These are phyloP conservation scores for Zootermopsis nevadensis DNA, from an alignment of 2,888 invertebrate species.

Conservation along the genomic window DNA sequence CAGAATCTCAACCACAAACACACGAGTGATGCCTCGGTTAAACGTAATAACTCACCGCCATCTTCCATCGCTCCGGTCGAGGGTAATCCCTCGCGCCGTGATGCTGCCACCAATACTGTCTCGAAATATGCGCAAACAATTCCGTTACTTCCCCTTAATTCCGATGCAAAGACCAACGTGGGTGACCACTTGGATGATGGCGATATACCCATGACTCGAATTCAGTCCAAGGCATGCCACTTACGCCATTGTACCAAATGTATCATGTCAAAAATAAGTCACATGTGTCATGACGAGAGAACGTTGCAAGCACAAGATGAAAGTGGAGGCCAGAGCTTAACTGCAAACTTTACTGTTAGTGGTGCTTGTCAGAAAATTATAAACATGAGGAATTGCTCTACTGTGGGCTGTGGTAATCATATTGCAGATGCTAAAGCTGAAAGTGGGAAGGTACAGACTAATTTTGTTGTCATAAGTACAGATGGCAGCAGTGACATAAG, in stretches of 20 bases:
- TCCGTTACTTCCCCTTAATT: background rate
- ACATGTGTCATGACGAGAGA: conserved; percentile 1
- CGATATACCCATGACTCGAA: background rate
- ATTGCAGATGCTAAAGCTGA: background rate
- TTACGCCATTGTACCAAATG: background rate
- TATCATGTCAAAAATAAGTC: background rate
- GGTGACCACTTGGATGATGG: background rate
- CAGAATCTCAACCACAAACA: background rate
- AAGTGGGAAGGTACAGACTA: background rate
- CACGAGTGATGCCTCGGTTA: no score
- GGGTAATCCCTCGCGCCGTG: conserved; percentile 28
- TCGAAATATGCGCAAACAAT: background rate
- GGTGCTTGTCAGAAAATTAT: background rate
- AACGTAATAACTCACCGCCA: background rate
- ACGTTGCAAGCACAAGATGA: no score
- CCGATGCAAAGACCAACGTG: background rate
- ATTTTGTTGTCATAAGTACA: background rate
- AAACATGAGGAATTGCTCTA: no score
- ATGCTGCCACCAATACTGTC: conserved; percentile 28
- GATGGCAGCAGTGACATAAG: no score
- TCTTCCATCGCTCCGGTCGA: conserved; percentile 9
- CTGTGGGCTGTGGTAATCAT: no score
- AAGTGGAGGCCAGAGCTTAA: no score
- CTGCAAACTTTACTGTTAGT: background rate
- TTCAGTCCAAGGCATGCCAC: background rate